A percentile compares a stretch with the other conserved stretches of the same genome.
phyloP scores from a whole-genome alignment of 2,113 vertebrate species.

The Nerophis lumbriciformis region DNA sequence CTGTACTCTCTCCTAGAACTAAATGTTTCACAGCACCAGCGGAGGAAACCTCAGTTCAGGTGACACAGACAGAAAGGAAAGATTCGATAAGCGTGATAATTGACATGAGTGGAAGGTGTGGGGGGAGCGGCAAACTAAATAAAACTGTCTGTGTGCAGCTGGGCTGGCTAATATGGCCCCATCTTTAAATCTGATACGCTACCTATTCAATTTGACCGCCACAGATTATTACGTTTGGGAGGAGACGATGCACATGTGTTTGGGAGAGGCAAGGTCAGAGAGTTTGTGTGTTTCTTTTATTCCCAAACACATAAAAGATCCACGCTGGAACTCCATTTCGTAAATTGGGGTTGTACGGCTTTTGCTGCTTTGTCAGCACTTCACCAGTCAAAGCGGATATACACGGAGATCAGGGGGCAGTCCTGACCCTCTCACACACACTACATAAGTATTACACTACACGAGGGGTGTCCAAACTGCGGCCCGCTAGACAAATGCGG shows the following conservation, averaged over 20 bases:
- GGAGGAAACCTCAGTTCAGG: conserved; percentile 1
- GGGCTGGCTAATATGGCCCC: conserved; percentile 1
- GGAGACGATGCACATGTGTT: neutral
- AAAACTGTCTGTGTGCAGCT: neutral
- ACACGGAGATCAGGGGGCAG: conserved; percentile 35
- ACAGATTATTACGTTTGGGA: conserved; percentile 6
- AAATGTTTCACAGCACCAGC: conserved; percentile 30
- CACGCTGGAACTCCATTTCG: neutral
- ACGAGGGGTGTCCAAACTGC: no score
- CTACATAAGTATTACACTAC: conserved; percentile 9
- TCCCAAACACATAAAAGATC: conserved; percentile 3
- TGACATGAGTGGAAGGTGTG: conserved; percentile 35
- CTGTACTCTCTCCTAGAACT: conserved; percentile 17
- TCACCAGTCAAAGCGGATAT: conserved; percentile 23
- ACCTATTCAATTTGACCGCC: conserved; percentile 19
- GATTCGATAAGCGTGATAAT: conserved; percentile 44
- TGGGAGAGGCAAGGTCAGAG: neutral
- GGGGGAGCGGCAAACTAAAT: conserved; percentile 2
- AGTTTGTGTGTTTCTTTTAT: neutral
- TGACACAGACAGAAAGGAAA: conserved; percentile 20
- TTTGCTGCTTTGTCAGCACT: conserved; percentile 17
- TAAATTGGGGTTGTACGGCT: conserved; percentile 5
- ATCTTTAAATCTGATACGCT: conserved; percentile 1
- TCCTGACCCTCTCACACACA: conserved; percentile 32
- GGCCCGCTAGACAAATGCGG: no score